Evolutionary conservation across 2,888 invertebrate genomes (phyloP).

Genomic region (Lathronympha strigana): DNA sequence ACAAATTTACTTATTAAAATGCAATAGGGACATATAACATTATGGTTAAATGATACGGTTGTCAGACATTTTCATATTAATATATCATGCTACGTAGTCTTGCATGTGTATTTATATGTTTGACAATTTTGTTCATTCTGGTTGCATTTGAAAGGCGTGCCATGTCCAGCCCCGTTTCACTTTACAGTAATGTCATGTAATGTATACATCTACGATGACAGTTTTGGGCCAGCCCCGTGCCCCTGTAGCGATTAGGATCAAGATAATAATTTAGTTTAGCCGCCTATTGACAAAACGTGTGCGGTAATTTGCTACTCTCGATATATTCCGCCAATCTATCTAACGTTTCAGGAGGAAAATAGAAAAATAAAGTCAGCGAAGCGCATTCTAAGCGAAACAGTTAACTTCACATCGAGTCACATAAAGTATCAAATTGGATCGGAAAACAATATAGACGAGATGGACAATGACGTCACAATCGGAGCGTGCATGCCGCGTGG

Average conservation of each 20-base stretch:
- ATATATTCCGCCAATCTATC: background rate
- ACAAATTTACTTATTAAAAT: slow-evolving; percentile 1
- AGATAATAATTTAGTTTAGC: background rate
- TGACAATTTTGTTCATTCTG: background rate
- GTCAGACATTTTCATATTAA: too few relatives aligned
- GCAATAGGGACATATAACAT: background rate
- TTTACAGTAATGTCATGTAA: too few relatives aligned
- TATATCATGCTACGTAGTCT: background rate
- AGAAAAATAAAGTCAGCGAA: background rate
- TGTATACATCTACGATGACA: too few relatives aligned
- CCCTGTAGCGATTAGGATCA: background rate
- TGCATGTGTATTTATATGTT: background rate
- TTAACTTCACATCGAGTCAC: slow-evolving; percentile 4
- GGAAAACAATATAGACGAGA: slow-evolving; percentile 21
- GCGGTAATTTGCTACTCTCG: too few relatives aligned
- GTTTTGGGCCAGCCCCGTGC: background rate
- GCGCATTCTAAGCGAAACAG: background rate
- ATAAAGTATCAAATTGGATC: slow-evolving; percentile 10
- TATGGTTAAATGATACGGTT: too few relatives aligned
- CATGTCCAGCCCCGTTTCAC: too few relatives aligned
- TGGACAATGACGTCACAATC: slow-evolving; percentile 27
- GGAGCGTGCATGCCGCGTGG: slow-evolving; percentile 31
- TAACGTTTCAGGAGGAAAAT: background rate
- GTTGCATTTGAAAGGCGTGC: too few relatives aligned
- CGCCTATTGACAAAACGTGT: too few relatives aligned